phyloP scores from a whole-genome alignment of 2,113 vertebrate species.

The Eudorcas thomsonii region DNA sequence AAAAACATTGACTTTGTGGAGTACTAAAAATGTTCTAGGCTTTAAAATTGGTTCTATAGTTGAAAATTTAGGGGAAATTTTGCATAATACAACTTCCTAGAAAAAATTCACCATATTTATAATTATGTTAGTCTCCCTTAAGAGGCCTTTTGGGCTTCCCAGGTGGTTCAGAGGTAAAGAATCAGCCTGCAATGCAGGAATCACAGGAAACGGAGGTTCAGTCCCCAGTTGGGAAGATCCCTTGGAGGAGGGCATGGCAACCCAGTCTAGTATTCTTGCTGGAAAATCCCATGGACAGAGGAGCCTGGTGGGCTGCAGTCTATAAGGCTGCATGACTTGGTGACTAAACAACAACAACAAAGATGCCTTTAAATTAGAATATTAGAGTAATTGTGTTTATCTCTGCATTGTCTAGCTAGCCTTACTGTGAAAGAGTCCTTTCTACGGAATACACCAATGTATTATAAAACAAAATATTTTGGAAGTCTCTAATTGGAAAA shows the following conservation, averaged over 20 bases:
- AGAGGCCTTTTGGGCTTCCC: not conserved
- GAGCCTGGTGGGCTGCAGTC: not conserved
- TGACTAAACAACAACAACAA: not conserved
- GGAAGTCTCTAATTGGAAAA: not conserved
- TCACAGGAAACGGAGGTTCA: not conserved
- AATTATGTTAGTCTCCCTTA: not conserved
- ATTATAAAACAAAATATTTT: not conserved
- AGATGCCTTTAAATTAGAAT: not conserved
- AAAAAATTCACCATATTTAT: not conserved
- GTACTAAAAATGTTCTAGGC: not conserved
- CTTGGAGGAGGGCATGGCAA: not conserved
- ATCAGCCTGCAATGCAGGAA: not conserved
- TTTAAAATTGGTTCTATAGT: not conserved
- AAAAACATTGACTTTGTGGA: not conserved
- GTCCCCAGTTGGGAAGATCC: fast-evolving
- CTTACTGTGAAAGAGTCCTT: not conserved
- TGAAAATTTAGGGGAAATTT: not conserved
- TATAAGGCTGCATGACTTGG: not conserved
- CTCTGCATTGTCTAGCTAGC: not conserved
- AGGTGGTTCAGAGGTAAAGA: not conserved
- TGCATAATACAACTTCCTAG: not conserved
- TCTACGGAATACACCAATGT: not conserved
- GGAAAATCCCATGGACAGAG: not conserved
- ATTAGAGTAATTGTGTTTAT: not conserved
- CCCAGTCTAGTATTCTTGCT: not conserved